Evolutionary conservation across 2,888 invertebrate genomes (phyloP).

Genomic region (Epinotia bilunana): DNA sequence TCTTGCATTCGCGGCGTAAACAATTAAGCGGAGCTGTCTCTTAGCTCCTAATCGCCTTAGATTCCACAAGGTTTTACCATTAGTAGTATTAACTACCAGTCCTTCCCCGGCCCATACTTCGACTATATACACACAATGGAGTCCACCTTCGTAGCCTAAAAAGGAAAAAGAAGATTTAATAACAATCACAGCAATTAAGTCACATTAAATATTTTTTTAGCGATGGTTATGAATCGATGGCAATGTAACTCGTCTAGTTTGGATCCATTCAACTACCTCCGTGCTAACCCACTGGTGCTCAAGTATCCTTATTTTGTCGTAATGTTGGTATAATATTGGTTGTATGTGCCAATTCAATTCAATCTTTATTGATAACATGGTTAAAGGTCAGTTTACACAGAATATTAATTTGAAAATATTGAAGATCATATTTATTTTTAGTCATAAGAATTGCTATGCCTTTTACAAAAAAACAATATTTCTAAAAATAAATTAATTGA

Average conservation of each 20-base stretch:
- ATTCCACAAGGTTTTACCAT: slow-evolving; percentile 89
- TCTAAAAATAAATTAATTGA: too few species aligned
- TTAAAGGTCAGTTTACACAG: too few species aligned
- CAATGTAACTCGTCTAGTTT: background rate
- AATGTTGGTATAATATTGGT: background rate
- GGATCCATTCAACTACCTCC: too few species aligned
- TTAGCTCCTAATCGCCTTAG: slow-evolving; percentile 91
- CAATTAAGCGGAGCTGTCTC: slow-evolving; percentile 89
- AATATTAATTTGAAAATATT: too few species aligned
- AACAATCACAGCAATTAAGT: background rate
- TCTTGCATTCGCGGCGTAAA: slow-evolving; percentile 93
- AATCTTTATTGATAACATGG: too few species aligned
- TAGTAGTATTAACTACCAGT: slow-evolving; percentile 88
- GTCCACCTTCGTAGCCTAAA: slow-evolving; percentile 90
- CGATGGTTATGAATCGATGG: background rate
- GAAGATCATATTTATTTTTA: too few species aligned
- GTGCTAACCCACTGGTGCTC: too few species aligned
- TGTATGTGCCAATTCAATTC: too few species aligned
- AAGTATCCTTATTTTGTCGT: background rate
- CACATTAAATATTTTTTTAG: background rate
- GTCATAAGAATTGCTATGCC: too few species aligned
- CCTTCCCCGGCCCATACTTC: slow-evolving; percentile 88
- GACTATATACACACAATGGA: slow-evolving; percentile 88
- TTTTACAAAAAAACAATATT: too few species aligned
- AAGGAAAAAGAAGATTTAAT: slow-evolving; percentile 15